phyloP scores from a whole-genome alignment of 2,888 invertebrate species.

The Slavum lentiscoides region DNA sequence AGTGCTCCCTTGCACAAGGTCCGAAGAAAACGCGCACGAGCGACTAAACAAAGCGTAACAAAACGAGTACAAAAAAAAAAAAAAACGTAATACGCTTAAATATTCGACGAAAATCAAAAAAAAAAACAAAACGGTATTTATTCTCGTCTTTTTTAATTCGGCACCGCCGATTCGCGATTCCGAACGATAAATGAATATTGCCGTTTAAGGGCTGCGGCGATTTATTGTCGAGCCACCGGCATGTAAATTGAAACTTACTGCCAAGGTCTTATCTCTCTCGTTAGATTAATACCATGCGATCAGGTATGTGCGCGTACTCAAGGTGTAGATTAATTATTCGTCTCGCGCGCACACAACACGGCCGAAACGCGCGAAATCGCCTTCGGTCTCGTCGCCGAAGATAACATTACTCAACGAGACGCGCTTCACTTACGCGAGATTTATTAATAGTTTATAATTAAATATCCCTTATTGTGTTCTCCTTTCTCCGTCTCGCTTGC shows the following conservation, averaged over 20 bases:
- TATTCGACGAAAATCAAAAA: neutral
- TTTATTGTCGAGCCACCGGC: constrained; percentile 40
- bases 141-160: constrained; percentile 15
- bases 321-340: constrained; percentile 49
- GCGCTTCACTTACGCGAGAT: neutral
- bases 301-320: constrained; percentile 1
- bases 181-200: constrained; percentile 24
- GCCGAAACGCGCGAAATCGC: neutral
- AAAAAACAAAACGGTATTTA: neutral
- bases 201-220: constrained; percentile 36
- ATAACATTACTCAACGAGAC: constrained; percentile 17
- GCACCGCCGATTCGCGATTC: constrained; percentile 6
- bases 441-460: constrained; percentile 37
- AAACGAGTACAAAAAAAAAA: neutral
- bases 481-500: neutral
- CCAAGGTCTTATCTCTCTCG: constrained; percentile 48
- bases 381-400: neutral
- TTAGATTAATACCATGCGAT: constrained; percentile 46
- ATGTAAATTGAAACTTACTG: constrained; percentile 50
- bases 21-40: neutral
- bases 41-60: neutral
- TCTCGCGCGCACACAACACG: constrained; percentile 15
- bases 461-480: constrained; percentile 34
- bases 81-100: neutral
- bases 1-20: too few relatives aligned